Evolutionary conservation across 2,888 invertebrate genomes (phyloP).

Genomic region (Trissolcus japonicus): DNA sequence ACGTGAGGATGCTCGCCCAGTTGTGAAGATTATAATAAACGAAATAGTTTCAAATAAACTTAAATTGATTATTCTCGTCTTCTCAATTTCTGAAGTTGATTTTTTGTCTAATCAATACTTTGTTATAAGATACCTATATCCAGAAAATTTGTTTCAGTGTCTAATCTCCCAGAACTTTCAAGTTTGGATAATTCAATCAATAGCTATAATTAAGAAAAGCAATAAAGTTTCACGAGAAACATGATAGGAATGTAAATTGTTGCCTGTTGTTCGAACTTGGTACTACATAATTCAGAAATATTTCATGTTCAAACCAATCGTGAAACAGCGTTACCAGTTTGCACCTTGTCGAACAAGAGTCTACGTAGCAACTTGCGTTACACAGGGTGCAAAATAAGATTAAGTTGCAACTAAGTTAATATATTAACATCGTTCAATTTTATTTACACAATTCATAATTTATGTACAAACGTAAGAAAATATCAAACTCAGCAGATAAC

Average conservation of each 20-base stretch:
- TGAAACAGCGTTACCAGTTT: constrained; percentile 22
- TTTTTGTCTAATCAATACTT: no score
- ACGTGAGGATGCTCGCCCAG: no score
- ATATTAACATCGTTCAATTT: not conserved
- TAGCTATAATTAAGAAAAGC: constrained; percentile 5
- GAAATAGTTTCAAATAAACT: no score
- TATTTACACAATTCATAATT: not conserved
- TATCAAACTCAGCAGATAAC: no score
- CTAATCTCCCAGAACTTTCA: no score
- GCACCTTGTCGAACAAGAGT: constrained; percentile 21
- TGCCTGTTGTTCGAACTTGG: constrained; percentile 11
- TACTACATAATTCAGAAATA: constrained; percentile 14
- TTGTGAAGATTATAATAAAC: no score
- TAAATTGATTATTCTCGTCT: no score
- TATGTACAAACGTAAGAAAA: no score
- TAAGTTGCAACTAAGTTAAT: constrained; percentile 2
- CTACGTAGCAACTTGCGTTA: constrained; percentile 10
- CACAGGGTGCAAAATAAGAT: constrained; percentile 2
- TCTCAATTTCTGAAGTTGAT: no score
- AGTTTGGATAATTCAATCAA: no score
- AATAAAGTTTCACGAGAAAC: constrained; percentile 5
- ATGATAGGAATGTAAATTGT: constrained; percentile 16
- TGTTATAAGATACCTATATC: no score
- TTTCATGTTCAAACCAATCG: constrained; percentile 21
- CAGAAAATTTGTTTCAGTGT: no score